These are phyloP conservation scores for Plutomurus gul DNA, from an alignment of 1,140 invertebrate genomes.

Conservation along the genomic window DNA sequence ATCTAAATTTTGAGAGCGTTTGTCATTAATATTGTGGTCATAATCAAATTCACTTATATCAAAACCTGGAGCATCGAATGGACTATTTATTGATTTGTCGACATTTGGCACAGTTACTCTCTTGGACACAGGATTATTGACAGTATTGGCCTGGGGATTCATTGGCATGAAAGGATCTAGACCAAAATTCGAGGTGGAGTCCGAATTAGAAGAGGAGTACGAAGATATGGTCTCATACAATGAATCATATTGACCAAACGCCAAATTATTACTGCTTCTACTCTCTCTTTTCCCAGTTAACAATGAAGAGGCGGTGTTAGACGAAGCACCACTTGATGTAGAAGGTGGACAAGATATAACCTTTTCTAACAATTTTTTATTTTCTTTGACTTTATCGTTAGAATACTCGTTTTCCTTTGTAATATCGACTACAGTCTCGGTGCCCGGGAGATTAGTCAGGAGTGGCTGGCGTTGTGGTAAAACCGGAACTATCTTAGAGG, in stretches of 20 bases:
- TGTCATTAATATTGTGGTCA: background rate
- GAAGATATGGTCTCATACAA: slow-evolving; percentile 41
- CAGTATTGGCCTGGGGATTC: background rate
- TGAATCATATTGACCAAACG: background rate
- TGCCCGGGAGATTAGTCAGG: background rate
- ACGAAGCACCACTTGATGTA: background rate
- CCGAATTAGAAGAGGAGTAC: slow-evolving; percentile 40
- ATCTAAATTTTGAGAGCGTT: background rate
- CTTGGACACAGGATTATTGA: background rate
- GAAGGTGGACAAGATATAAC: background rate
- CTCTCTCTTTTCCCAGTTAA: background rate
- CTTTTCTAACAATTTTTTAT: background rate
- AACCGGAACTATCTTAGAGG: background rate
- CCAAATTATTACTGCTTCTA: background rate
- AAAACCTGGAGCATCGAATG: background rate
- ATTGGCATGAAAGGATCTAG: background rate
- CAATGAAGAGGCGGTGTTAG: background rate
- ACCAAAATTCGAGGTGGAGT: background rate
- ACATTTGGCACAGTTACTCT: slow-evolving; percentile 25
- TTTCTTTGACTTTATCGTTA: background rate
- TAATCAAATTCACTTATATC: background rate
- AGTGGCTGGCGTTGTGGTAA: background rate
- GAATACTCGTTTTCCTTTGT: background rate
- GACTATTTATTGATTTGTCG: background rate
- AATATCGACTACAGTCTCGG: background rate